phyloP scores from a whole-genome alignment of 2,797 vertebrate species.

The Gastrophryne carolinensis region DNA sequence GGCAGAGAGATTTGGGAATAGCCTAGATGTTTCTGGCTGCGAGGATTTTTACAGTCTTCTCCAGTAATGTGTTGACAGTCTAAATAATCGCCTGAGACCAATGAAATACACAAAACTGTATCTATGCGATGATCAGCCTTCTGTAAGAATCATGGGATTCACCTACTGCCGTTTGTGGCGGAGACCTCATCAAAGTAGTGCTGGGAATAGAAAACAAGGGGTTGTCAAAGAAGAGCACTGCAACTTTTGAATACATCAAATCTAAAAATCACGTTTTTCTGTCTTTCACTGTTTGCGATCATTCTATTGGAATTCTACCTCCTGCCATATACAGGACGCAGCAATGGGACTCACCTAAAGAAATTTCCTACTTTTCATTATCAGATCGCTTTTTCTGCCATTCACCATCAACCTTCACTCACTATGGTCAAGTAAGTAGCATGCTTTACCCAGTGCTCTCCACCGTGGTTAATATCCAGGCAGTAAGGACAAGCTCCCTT shows the following conservation, averaged over 20 bases:
- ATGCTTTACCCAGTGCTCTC: background rate
- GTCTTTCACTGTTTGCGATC: background rate
- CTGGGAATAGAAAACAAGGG: conserved; percentile 1
- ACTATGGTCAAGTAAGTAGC: conserved; percentile 38
- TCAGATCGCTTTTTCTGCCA: background rate
- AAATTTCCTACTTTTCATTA: conserved; percentile 19
- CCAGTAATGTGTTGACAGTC: conserved; percentile 34
- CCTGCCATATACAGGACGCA: conserved; percentile 11
- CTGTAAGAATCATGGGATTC: conserved; percentile 25
- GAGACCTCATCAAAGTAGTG: conserved; percentile 26
- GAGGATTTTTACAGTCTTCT: background rate
- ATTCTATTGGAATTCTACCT: conserved; percentile 20
- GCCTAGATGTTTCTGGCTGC: conserved; percentile 38
- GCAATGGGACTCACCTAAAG: conserved; percentile 43
- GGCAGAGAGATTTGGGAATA: background rate
- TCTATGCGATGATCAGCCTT: conserved; percentile 61
- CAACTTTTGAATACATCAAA: conserved; percentile 46
- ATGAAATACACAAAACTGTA: conserved; percentile 67
- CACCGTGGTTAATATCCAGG: conserved; percentile 1
- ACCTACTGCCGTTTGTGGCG: conserved; percentile 26
- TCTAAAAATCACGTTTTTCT: background rate
- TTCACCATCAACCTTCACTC: background rate
- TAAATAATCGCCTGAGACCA: conserved; percentile 55
- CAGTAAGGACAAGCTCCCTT: background rate
- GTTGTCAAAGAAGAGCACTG: conserved; percentile 19